Base-by-base conservation (phyloP, 2,113 vertebrate species). In the Aleadryas rufinucha region DNA sequence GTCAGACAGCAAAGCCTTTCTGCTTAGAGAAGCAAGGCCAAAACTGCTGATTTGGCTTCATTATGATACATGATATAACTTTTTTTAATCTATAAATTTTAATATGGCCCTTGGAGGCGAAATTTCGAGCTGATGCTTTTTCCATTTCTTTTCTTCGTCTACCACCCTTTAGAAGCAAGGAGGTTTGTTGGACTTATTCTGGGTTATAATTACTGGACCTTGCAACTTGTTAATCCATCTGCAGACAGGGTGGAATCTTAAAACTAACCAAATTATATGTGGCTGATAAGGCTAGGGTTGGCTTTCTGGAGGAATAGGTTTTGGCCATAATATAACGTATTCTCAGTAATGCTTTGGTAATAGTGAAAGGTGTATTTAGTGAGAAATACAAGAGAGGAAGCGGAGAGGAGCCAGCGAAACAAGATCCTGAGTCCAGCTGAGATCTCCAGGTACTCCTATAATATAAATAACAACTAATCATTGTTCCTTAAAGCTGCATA, bases 11-110 rank as follows among this genome's bases (percentile, higher is more conserved):
- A 95, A 89, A 97, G 65, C 71, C 92, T 64, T 95, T 96, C 84
- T 96, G 86, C 90, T 96, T 89, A 89, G 68, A 95, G 69, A 91
- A 93, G 81, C 80, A 93, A 91, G 74, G 84, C 89, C 96, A 97
- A 95, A 97, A 97, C 89, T 97, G 96, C 96, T 97, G 97, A 98
- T 97, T 90, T 93, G 90, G 94, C 95, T 95, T 93, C 92, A 89
- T 97, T 94, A 85, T 89, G 87, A 91, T 97, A 87, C 39, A 87
- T 64, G 53, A 93, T 95, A 71, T 95, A 18, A 42, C 52, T 60
- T 88, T 89, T 89, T 97, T 97, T 84, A 90, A 95, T 97, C 87
- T 96, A 84, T 95, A 96, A 94, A 96, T 96, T 94, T 96, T 96
- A 95, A 80, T 92, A 90, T 68, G 72, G 74, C 94, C 84, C 89